phyloP scores from a whole-genome alignment of 2,113 vertebrate genomes.

The Procavia capensis region DNA sequence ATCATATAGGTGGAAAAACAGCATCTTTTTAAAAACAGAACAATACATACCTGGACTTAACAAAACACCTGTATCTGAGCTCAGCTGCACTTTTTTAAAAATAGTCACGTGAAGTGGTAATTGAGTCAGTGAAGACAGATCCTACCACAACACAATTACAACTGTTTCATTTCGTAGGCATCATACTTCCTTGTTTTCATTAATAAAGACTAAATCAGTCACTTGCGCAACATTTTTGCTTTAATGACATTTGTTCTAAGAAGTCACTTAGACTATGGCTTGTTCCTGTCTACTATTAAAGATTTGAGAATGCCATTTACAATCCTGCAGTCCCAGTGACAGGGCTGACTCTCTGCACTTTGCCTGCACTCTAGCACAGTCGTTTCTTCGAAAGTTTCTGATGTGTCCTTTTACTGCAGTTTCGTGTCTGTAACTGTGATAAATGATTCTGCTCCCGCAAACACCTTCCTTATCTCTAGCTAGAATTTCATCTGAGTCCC shows the following conservation, averaged over 20 bases:
- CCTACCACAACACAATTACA: background rate
- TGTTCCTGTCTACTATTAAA: conserved; percentile 55
- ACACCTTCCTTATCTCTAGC: conserved; percentile 54
- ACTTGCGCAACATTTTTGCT: conserved; percentile 61
- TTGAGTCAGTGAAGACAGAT: conserved; percentile 9
- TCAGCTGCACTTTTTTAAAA: background rate
- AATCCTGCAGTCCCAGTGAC: background rate
- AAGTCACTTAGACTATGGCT: conserved; percentile 70
- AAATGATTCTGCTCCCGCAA: background rate
- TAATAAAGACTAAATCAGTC: conserved; percentile 54
- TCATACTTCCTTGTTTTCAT: conserved; percentile 54
- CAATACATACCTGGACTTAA: background rate
- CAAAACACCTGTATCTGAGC: background rate
- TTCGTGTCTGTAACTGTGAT: conserved; percentile 6
- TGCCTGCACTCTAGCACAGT: conserved; percentile 51
- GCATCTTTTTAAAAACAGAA: conserved; percentile 6
- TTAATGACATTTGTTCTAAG: conserved; percentile 65
- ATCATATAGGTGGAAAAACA: background rate
- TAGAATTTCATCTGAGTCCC: conserved; percentile 59
- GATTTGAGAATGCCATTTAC: conserved; percentile 72
- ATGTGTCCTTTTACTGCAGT: background rate
- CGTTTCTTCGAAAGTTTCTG: conserved; percentile 67
- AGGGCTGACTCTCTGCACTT: conserved; percentile 59
- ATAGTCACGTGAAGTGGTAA: conserved; percentile 3
- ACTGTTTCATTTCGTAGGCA: conserved; percentile 58